Evolutionary conservation across 2,888 invertebrate genomes (phyloP).

Genomic region (Euplagia quadripunctaria): DNA sequence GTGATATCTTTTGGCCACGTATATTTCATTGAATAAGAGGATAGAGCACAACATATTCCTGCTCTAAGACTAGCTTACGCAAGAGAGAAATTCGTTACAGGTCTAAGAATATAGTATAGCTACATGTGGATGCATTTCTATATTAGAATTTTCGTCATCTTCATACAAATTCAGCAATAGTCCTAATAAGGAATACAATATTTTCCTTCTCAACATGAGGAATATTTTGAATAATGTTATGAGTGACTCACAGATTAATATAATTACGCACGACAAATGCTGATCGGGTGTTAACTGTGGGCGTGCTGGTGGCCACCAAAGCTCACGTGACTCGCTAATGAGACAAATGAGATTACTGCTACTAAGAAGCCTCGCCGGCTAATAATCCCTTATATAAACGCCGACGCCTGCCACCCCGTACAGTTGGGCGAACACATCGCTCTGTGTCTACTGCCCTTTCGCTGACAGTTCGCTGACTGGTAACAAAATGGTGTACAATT

Average conservation of each 20-base stretch:
- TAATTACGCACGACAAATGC: conserved; percentile 21
- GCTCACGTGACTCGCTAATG: conserved; percentile 66
- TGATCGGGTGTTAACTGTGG: conserved; percentile 15
- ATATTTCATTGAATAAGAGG: too few relatives aligned
- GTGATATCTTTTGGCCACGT: too few relatives aligned
- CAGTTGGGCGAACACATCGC: conserved; percentile 33
- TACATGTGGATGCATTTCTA: too few relatives aligned
- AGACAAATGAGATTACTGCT: conserved; percentile 70
- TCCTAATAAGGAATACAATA: not conserved
- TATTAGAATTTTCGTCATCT: too few relatives aligned
- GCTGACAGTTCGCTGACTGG: conserved; percentile 4
- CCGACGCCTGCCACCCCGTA: conserved; percentile 15
- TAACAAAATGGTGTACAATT: conserved; percentile 94
- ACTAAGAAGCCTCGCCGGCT: conserved; percentile 70
- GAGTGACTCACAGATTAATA: conserved; percentile 25
- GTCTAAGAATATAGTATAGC: too few relatives aligned
- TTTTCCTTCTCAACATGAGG: not conserved
- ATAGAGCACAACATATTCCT: too few relatives aligned
- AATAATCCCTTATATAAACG: conserved; percentile 77
- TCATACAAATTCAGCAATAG: too few relatives aligned
- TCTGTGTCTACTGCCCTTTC: conserved; percentile 3
- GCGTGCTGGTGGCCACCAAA: conserved; percentile 10
- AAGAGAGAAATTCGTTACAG: too few relatives aligned
- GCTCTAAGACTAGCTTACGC: too few relatives aligned
- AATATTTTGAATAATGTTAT: not conserved